A percentile compares a stretch with the other conserved stretches of the same genome.
Conservation (phyloP, 2,797 vertebrate species). For the Bradypodion pumilum region DNA sequence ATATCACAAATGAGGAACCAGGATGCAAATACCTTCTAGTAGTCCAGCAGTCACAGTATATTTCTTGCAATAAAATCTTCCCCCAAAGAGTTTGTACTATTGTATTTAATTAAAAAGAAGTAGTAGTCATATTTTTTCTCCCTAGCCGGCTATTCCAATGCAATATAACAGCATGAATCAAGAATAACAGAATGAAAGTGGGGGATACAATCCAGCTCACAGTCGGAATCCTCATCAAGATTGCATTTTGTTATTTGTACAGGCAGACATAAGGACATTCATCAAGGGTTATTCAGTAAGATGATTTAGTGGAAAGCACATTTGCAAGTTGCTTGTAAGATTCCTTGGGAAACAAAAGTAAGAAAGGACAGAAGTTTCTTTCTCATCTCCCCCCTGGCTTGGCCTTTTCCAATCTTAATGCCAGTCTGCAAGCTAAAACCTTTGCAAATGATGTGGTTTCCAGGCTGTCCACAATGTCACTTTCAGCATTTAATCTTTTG, state of each 20-base stretch:
- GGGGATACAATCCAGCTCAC: not conserved
- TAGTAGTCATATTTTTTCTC: not conserved
- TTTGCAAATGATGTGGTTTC: conserved; percentile 27
- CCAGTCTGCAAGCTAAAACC: conserved; percentile 30
- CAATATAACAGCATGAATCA: conserved; percentile 12
- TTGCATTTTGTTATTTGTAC: conserved; percentile 42
- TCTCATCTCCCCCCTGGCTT: not conserved
- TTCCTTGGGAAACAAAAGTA: conserved; percentile 37
- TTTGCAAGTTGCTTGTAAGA: conserved; percentile 43
- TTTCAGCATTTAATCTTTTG: conserved; percentile 50
- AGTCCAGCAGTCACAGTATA: not conserved
- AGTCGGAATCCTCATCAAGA: conserved; percentile 31
- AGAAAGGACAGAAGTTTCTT: conserved; percentile 32
- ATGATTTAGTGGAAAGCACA: conserved; percentile 38
- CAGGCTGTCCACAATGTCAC: conserved; percentile 20
- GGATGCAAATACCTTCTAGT: conserved; percentile 11
- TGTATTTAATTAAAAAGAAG: conserved; percentile 28
- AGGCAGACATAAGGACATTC: conserved; percentile 4
- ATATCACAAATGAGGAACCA: conserved; percentile 10
- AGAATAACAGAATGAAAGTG: conserved; percentile 11
- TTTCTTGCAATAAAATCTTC: conserved; percentile 20
- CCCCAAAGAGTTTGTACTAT: conserved; percentile 9
- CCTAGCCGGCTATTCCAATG: conserved; percentile 18
- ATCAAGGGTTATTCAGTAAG: conserved; percentile 36
- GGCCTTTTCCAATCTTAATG: conserved; percentile 42